Evolutionary conservation across 2,113 vertebrate genomes (phyloP), one percentile per base, ranked within the genome.

Genomic region (Microcebus murinus): DNA sequence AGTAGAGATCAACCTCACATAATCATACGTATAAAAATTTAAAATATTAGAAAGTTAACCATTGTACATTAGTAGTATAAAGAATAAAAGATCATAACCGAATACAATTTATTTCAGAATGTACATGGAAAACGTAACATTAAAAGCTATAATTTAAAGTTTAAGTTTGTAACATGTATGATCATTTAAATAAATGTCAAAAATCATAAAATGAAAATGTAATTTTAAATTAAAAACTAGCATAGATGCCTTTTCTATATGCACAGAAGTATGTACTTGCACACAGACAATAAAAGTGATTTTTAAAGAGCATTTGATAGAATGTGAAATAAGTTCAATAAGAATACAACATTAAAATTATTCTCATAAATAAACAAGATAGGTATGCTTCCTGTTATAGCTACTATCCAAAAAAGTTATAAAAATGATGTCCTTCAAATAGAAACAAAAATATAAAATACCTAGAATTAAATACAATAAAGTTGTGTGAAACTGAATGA

Each of bases 11-110:
- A 61, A 39, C 1, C 2, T 86, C n/a, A 36, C 8, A 61, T 13
- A 45, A 89, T 31, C 15, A 59, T 39, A 85, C 1, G 6, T 18
- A 88, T 50, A 63, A 12, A 86, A 65, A 14, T 48, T 45, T 31
- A 50, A 84, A 91, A 70, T 88, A 67, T 50, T 91, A 63, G 14
- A 45, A 93, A 76, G 48, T 34, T 59, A 85, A 67, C 6, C 59
- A n/a, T 5, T 76, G 0, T 50, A 71, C 4, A 71, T 45, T 74
- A 36, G 12, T 36, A 52, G 17, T 81, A 59, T 65, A 88, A 57
- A 52, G 5, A 77, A 81, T 21, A 59, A 31, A 5, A 77, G 17
- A 81, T 57, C 1, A 13, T 71, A 15, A 65, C 14, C n/a, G 67
- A 92, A 13, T 36, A 39, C 0, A 65, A 36, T 29, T 76, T 63